Evolutionary conservation across 2,797 vertebrate genomes (phyloP).

Genomic region (Muscicapa comitata): DNA sequence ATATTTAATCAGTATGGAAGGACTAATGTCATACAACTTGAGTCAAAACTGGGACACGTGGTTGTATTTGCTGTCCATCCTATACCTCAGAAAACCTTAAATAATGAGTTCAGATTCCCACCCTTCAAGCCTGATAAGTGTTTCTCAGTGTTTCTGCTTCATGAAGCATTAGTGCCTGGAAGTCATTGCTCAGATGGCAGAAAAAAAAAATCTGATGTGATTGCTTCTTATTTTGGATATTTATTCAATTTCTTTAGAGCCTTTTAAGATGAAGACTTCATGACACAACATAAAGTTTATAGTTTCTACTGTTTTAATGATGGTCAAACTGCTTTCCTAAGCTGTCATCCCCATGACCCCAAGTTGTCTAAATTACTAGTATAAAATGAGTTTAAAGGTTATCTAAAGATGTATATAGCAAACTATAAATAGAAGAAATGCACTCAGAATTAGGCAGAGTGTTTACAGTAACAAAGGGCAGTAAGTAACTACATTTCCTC

Average conservation of each 20-base stretch:
- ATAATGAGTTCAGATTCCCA: not conserved
- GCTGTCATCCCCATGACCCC: not conserved
- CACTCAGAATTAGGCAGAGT: not conserved
- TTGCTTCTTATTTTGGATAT: not conserved
- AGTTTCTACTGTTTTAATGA: not conserved
- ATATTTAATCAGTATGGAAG: not conserved
- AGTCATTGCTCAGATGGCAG: not conserved
- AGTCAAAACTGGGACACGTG: not conserved
- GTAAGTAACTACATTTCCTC: not conserved
- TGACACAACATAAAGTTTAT: not conserved
- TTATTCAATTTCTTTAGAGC: not conserved
- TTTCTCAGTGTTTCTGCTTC: not conserved
- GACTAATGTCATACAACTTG: not conserved
- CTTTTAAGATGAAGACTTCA: not conserved
- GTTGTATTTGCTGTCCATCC: not conserved
- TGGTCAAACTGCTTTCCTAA: not conserved
- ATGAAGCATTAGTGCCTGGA: not conserved
- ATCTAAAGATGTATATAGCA: not conserved
- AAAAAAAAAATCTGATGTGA: not conserved
- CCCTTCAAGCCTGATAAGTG: not conserved
- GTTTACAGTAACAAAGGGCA: not conserved
- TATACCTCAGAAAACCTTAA: not conserved
- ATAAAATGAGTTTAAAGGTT: not conserved
- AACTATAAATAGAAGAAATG: not conserved
- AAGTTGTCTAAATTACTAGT: not conserved